Evolutionary conservation across 2,888 invertebrate species (phyloP).

Genomic region (Sarcophaga rosellei): DNA sequence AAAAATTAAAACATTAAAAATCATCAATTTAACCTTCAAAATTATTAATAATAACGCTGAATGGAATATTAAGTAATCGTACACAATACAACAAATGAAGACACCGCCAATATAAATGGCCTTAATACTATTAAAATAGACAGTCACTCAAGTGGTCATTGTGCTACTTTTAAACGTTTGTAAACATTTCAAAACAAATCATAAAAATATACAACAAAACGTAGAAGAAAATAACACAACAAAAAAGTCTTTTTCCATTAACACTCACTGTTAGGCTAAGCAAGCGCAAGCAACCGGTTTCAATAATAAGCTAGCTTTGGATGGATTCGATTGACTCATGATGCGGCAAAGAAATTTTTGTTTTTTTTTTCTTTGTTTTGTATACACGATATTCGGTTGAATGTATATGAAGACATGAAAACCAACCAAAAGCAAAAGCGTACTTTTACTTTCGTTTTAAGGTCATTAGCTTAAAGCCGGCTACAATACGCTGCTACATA

Average conservation of each 20-base stretch:
- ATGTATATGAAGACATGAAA: conserved; percentile 10
- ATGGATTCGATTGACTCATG: conserved; percentile 45
- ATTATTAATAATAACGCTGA: conserved; percentile 18
- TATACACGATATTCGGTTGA: background rate
- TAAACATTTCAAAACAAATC: conserved; percentile 59
- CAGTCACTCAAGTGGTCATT: conserved; percentile 74
- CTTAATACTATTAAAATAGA: conserved; percentile 41
- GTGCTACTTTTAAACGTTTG: conserved; percentile 74
- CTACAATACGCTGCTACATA: background rate
- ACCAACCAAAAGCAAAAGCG: background rate
- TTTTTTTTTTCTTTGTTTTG: background rate
- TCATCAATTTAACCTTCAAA: conserved; percentile 59
- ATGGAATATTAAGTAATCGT: background rate
- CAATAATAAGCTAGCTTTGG: background rate
- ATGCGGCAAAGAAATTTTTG: conserved; percentile 45
- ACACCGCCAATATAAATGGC: conserved; percentile 61
- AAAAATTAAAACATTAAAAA: background rate
- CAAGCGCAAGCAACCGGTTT: conserved; percentile 62
- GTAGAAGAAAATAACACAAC: background rate
- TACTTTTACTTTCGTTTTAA: conserved; percentile 79
- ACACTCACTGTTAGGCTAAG: conserved; percentile 2
- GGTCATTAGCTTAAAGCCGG: conserved; percentile 71
- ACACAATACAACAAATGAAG: conserved; percentile 10
- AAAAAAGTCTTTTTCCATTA: conserved; percentile 8
- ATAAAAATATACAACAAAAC: conserved; percentile 35